Conservation (phyloP, 2,888 invertebrate genomes). For the Trilocha varians region DNA sequence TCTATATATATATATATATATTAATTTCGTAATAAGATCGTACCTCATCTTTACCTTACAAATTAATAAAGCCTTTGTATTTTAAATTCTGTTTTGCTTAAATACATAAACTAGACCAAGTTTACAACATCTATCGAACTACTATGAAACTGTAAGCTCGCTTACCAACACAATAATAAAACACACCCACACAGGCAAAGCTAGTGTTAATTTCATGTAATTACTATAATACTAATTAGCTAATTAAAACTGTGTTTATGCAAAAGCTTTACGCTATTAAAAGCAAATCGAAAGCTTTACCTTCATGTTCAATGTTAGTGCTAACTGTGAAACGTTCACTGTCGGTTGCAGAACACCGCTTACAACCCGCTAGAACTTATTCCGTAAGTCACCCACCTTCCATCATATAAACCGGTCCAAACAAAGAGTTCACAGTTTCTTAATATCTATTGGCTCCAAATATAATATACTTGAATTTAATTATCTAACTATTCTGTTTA, state of each 20-base stretch:
- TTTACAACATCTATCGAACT: no score
- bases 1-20: no score
- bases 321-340: conserved; percentile 37
- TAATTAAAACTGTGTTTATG: not conserved
- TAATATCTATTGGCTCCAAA: conserved; percentile 20
- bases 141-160: no score
- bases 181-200: no score
- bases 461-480: conserved; percentile 18
- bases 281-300: conserved; percentile 48
- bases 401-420: conserved; percentile 44
- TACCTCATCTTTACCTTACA: no score
- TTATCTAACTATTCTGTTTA: conserved; percentile 6
- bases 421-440: conserved; percentile 46
- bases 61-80: no score
- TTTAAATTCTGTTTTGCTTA: no score
- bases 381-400: conserved; percentile 57
- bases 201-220: no score
- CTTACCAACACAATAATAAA: no score
- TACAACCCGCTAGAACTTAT: conserved; percentile 28
- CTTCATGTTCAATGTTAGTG: conserved; percentile 57
- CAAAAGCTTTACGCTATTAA: conserved; percentile 25
- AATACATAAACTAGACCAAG: no score
- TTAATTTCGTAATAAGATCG: no score
- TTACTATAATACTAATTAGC: not conserved
- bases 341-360: conserved; percentile 27